A percentile compares a stretch with the other conserved stretches of the same genome.
Evolutionary conservation across 2,888 invertebrate species (phyloP).

Genomic region (Bellardia bayeri): DNA sequence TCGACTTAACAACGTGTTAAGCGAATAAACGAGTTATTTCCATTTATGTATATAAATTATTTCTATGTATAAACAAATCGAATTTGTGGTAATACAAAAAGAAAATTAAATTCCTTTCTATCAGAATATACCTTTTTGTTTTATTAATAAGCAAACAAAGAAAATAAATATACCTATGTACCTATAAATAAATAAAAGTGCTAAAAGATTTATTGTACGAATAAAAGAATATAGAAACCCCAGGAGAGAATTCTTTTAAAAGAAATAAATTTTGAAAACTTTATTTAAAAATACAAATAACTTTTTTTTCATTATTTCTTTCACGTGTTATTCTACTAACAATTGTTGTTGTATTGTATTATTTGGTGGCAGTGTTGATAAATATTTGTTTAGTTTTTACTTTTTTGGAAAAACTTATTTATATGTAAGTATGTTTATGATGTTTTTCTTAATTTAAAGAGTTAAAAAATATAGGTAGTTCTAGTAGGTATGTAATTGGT

Average conservation of each 20-base stretch:
- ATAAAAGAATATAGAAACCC: not conserved
- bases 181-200: slow-evolving; percentile 40
- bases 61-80: slow-evolving; percentile 22
- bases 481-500: no score
- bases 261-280: not conserved
- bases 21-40: slow-evolving; percentile 30
- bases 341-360: slow-evolving; percentile 15
- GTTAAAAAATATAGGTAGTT: no score
- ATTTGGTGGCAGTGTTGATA: slow-evolving; percentile 22
- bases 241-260: not conserved
- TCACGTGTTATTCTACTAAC: not conserved
- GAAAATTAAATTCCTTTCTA: not conserved
- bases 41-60: slow-evolving; percentile 1
- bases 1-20: slow-evolving; percentile 29
- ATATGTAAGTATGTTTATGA: not conserved
- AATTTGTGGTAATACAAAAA: slow-evolving; percentile 48
- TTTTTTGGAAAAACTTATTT: not conserved
- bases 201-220: slow-evolving; percentile 1
- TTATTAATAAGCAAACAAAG: not conserved
- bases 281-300: not conserved
- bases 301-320: not conserved
- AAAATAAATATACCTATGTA: slow-evolving; percentile 8
- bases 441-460: not conserved
- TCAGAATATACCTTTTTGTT: not conserved
- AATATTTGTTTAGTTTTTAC: slow-evolving; percentile 1